These are phyloP conservation scores for Cnemophilus loriae DNA, from an alignment of 2,113 vertebrate species.

Conservation along the genomic window DNA sequence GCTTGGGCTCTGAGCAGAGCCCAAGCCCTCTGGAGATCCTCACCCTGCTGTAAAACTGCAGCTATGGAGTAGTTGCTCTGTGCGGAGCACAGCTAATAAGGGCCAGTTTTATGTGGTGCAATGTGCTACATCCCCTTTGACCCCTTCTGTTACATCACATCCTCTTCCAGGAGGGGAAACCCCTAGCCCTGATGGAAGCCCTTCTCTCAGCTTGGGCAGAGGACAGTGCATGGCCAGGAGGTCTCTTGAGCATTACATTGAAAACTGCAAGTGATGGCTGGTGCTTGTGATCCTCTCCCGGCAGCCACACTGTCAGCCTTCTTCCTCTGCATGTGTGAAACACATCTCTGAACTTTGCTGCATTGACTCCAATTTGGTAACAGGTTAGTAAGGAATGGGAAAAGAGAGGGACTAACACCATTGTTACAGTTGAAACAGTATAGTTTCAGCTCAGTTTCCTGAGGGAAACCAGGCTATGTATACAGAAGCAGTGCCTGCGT, in stretches of 20 bases:
- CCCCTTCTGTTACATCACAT: accelerated
- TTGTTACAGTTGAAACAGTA: background rate
- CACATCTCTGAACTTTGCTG: background rate
- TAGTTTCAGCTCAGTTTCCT: background rate
- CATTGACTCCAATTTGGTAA: background rate
- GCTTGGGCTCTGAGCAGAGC: no score
- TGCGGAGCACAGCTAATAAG: background rate
- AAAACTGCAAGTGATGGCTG: background rate
- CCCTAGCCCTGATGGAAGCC: background rate
- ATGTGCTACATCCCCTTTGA: background rate
- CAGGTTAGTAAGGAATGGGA: background rate
- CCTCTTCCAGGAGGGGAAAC: background rate
- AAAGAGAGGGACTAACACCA: background rate
- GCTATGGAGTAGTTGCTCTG: background rate
- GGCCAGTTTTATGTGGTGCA: background rate
- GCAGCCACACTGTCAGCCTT: accelerated
- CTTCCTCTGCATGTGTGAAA: background rate
- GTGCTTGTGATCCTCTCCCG: no score
- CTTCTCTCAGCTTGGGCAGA: background rate
- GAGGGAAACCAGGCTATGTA: background rate
- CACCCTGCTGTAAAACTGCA: background rate
- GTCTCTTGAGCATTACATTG: no score
- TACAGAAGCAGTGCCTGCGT: background rate
- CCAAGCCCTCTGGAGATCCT: background rate
- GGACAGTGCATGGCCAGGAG: background rate